Conservation (phyloP, 2,797 vertebrate genomes). For the Falco rusticolus region DNA sequence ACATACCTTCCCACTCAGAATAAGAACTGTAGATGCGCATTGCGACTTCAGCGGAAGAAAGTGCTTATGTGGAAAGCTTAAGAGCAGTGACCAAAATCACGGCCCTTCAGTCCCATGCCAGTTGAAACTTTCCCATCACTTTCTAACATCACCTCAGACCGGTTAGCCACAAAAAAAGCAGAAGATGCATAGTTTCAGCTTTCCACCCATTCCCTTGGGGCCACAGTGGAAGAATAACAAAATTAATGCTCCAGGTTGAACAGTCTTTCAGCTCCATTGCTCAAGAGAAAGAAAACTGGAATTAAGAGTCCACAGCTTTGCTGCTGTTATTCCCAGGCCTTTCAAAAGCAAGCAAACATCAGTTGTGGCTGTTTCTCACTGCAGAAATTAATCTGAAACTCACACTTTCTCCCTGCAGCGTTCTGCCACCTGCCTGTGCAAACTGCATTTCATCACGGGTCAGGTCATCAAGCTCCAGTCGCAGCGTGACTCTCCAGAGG, state of each 20-base stretch:
- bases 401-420: background rate
- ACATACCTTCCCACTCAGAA: background rate
- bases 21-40: background rate
- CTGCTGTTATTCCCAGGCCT: background rate
- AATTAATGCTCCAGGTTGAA: background rate
- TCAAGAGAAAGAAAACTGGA: background rate
- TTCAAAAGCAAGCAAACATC: background rate
- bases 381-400: background rate
- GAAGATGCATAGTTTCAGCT: background rate
- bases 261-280: background rate
- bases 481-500: background rate
- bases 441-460: background rate
- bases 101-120: background rate
- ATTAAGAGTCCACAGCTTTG: background rate
- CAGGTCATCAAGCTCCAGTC: background rate
- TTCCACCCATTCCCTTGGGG: background rate
- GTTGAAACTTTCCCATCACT: background rate
- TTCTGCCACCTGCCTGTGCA: slow-evolving; percentile 53
- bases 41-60: background rate
- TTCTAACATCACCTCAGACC: background rate
- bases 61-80: background rate
- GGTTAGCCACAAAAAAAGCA: background rate
- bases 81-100: background rate
- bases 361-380: background rate
- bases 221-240: background rate